Conservation (phyloP, 2,797 vertebrate species). For the Pseudomugil tenellus region DNA sequence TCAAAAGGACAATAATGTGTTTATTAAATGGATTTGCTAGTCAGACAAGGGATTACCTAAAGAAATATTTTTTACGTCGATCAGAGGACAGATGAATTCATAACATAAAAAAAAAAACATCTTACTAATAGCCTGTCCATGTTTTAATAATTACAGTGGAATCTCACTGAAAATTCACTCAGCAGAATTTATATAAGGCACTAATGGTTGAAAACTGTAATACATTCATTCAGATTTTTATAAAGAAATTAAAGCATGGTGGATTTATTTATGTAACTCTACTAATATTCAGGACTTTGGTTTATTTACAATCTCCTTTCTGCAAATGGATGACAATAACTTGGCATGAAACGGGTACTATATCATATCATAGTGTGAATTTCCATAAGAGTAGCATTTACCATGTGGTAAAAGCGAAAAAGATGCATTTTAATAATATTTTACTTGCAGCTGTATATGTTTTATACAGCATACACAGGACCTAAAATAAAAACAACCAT, state of each 20-base stretch:
- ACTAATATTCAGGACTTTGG: not conserved
- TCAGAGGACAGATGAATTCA: constrained; percentile 9
- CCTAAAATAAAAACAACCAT: too few relatives aligned
- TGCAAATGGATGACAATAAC: constrained; percentile 2
- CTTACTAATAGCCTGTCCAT: constrained; percentile 17
- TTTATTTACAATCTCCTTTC: not conserved
- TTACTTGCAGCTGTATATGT: too few relatives aligned
- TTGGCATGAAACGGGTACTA: not conserved
- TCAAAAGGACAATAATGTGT: constrained; percentile 39
- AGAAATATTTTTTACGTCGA: constrained; percentile 16
- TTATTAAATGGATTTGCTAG: constrained; percentile 42
- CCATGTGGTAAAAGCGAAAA: not conserved
- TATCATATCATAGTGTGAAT: not conserved
- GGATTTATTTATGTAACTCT: not conserved
- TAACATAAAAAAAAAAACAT: constrained; percentile 23
- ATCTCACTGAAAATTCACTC: not conserved
- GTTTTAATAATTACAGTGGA: not conserved
- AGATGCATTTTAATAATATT: not conserved
- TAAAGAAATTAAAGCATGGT: not conserved
- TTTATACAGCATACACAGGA: too few relatives aligned
- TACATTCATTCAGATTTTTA: not conserved
- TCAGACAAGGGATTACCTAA: constrained; percentile 45
- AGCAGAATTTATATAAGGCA: constrained; percentile 4
- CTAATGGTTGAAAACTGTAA: not conserved
- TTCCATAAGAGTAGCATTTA: not conserved